Evolutionary conservation across 2,113 vertebrate species (phyloP).

Genomic region (Propithecus coquereli): DNA sequence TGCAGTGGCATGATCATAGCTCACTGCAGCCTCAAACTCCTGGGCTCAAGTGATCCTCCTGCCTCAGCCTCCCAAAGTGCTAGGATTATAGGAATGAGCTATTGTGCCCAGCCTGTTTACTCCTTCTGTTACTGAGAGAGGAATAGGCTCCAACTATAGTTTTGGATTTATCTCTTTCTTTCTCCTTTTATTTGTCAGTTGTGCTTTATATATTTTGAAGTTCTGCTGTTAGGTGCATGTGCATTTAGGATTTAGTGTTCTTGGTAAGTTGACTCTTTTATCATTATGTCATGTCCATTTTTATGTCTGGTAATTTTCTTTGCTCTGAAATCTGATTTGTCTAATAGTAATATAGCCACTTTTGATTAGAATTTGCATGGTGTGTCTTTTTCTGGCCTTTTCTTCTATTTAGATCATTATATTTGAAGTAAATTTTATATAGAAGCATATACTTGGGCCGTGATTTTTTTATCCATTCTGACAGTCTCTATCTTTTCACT

Average conservation of each 20-base stretch:
- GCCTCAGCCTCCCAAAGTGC: too few species aligned
- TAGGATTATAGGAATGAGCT: too few species aligned
- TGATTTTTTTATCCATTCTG: neutral
- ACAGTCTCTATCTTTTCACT: neutral
- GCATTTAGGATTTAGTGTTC: neutral
- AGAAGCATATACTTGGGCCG: neutral
- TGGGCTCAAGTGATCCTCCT: too few species aligned
- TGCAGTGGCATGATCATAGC: too few species aligned
- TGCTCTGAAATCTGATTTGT: neutral
- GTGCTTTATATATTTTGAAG: neutral
- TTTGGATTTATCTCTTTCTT: neutral
- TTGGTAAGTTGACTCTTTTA: neutral
- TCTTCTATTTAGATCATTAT: neutral
- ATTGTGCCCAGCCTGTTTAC: neutral
- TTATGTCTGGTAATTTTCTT: neutral
- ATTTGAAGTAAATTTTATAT: neutral
- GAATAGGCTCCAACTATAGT: neutral
- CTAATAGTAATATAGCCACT: neutral
- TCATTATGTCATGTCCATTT: neutral
- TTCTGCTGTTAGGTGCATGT: neutral
- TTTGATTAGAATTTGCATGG: neutral
- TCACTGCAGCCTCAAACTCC: too few species aligned
- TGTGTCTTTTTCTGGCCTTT: neutral
- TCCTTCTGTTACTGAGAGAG: neutral
- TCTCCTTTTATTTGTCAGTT: neutral